Conservation (phyloP, 2,797 vertebrate genomes). For the Galagoides demidoff region DNA sequence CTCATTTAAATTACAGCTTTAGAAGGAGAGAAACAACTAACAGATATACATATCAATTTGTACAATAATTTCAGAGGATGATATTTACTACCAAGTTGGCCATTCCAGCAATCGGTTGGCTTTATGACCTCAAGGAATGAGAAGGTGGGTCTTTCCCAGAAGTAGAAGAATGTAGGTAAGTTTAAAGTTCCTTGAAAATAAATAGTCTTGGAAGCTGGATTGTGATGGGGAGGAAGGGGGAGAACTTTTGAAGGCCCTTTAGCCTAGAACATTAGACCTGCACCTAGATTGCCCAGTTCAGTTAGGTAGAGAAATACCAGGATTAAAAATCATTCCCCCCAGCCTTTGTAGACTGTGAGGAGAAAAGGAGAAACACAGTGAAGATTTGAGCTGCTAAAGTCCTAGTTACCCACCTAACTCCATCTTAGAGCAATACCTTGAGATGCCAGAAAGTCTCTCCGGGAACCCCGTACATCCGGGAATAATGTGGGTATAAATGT, state of each 20-base stretch:
- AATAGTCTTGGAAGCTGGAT: background rate
- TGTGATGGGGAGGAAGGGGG: background rate
- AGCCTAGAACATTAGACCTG: background rate
- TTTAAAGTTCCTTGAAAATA: background rate
- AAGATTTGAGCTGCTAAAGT: background rate
- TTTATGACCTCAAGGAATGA: background rate
- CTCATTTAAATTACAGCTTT: background rate
- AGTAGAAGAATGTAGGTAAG: background rate
- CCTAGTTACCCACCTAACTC: background rate
- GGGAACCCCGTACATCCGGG: background rate
- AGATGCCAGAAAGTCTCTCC: background rate
- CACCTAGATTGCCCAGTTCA: background rate
- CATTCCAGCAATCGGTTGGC: background rate
- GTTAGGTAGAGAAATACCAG: background rate
- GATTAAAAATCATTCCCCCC: background rate
- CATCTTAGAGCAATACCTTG: background rate
- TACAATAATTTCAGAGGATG: background rate
- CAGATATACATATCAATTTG: background rate
- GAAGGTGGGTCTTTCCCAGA: background rate
- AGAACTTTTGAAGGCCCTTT: background rate
- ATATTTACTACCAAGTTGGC: background rate
- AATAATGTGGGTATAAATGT: background rate
- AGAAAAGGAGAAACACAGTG: background rate
- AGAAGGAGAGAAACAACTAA: background rate
- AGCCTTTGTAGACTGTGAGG: background rate